Evolutionary conservation across 2,797 vertebrate genomes (phyloP).

Genomic region (Caiman crocodilus): DNA sequence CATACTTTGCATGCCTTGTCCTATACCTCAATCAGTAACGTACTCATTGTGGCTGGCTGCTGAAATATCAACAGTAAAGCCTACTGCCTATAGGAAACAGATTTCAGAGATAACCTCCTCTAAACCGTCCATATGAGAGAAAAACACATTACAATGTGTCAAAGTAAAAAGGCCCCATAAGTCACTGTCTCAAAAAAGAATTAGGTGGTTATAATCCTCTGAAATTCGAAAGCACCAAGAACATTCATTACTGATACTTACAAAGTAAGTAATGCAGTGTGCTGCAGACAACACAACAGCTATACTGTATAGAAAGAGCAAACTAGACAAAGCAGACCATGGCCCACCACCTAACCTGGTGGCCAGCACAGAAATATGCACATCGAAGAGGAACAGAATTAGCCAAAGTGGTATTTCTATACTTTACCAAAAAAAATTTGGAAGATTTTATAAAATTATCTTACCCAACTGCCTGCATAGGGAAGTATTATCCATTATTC

Average conservation of each 20-base stretch:
- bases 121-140: background rate
- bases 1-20: constrained; percentile 29
- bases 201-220: background rate
- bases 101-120: background rate
- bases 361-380: constrained; percentile 8
- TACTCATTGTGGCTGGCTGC: background rate
- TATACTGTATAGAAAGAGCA: background rate
- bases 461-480: background rate
- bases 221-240: constrained; percentile 15
- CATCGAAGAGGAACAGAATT: background rate
- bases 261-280: background rate
- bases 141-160: background rate
- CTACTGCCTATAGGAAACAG: background rate
- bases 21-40: background rate
- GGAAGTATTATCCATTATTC: background rate
- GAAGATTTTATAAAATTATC: background rate
- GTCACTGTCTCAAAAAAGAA: background rate
- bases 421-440: background rate
- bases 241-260: background rate
- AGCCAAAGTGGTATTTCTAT: background rate
- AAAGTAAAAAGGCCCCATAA: background rate
- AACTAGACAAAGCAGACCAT: background rate
- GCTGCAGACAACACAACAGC: constrained; percentile 1
- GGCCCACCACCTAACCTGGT: background rate
- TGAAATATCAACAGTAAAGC: too few relatives aligned